Evolutionary conservation across 1,140 invertebrate genomes (phyloP).

Genomic region (Micrasema longulum): DNA sequence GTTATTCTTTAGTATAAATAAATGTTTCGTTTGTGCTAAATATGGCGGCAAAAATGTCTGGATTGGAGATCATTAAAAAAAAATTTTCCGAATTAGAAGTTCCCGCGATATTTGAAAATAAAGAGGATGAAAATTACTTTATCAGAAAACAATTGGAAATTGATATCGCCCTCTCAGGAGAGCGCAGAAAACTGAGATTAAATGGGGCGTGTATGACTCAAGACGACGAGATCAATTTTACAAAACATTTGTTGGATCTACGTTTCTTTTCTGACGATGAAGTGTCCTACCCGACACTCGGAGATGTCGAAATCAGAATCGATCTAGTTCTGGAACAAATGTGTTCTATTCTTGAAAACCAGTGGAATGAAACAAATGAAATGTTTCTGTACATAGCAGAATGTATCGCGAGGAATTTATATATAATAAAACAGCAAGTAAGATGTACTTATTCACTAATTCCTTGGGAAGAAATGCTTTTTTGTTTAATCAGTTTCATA

Average conservation of each 20-base stretch:
- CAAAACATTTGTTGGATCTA: background rate
- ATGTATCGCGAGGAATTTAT: slow-evolving; percentile 3
- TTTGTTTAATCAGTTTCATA: background rate
- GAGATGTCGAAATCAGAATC: background rate
- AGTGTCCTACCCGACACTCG: background rate
- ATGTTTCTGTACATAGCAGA: background rate
- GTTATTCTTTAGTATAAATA: too few species aligned
- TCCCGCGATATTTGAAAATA: too few species aligned
- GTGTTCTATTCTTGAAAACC: background rate
- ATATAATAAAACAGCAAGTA: slow-evolving; percentile 13
- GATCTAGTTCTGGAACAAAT: slow-evolving; percentile 1
- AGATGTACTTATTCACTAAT: background rate
- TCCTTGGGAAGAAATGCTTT: slow-evolving; percentile 19
- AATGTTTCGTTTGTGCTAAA: too few species aligned
- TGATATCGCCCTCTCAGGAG: too few species aligned
- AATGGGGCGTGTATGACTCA: too few species aligned
- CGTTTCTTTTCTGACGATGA: slow-evolving; percentile 4
- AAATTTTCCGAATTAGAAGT: too few species aligned
- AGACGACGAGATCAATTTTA: too few species aligned
- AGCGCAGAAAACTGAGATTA: too few species aligned
- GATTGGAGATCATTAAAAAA: too few species aligned
- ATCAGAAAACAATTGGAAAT: too few species aligned
- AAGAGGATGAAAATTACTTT: too few species aligned
- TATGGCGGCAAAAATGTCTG: background rate
- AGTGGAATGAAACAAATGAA: background rate